Evolutionary conservation across 2,888 invertebrate species (phyloP), one percentile per base, ranked within the genome.

Genomic region (Lymantria dispar): DNA sequence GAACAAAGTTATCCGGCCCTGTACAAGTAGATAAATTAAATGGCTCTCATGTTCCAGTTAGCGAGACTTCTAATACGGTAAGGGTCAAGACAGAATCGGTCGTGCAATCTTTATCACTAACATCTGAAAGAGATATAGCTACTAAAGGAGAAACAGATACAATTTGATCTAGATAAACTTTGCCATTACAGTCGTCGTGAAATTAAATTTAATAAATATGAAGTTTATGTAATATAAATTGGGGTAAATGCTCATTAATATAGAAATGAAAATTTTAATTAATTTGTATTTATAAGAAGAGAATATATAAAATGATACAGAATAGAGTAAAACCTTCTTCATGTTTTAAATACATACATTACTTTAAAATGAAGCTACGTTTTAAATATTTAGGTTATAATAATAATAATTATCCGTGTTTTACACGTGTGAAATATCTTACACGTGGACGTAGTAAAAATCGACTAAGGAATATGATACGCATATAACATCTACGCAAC

Each of bases 131-230:
- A 68, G 63, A 74, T 76, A 83, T 80, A 70, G 71, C 68, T 68
- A 72, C 10, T 33, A 10, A 33, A 8, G 33, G 3, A 33, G 33
- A 33, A 10, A 71, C 70, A 38, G 38, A 12, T 12, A 71, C 70
- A 64, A 61, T 66, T 68, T 64, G 58, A 74, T 76, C 71, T 50
- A 64, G 83, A 85, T 86, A 83, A 81, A 82, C 83, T 78, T 74
- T 77, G 72, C 68, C 76, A 68, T 67, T 65, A 46, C 63, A 66
- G 63, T 70, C 70, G 62, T 58, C 50, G 49, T 52, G 50, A 42
- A 47, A 43, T 57, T 49, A 50, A 51, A 61, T n/a, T 39, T 39
- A 36, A 39, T 22, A 22, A 22, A 22, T 22, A 3, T 22, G 22
- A 22, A 22, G 22, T 22, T 22, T 22, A 22, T 22, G 5, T 22